These are phyloP conservation scores for Mirza zaza DNA, from an alignment of 2,113 vertebrate genomes.

Conservation along the genomic window DNA sequence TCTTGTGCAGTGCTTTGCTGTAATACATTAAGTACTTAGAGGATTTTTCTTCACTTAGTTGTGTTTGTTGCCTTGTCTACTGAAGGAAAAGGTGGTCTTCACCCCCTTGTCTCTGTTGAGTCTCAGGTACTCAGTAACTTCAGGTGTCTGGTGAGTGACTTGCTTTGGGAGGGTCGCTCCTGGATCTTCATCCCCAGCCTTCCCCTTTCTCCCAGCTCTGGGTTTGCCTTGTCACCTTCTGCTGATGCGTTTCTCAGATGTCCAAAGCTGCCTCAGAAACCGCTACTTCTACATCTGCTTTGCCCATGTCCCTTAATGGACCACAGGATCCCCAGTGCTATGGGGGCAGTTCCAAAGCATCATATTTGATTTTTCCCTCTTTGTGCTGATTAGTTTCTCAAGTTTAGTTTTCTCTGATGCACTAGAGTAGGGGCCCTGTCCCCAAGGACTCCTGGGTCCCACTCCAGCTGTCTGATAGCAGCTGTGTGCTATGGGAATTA, in stretches of 20 bases:
- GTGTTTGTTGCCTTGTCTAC: not conserved
- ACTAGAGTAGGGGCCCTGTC: not conserved
- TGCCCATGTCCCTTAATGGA: not conserved
- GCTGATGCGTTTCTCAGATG: not conserved
- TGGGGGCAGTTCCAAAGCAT: not conserved
- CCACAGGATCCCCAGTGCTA: not conserved
- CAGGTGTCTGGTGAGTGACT: fast-evolving
- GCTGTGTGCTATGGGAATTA: not conserved
- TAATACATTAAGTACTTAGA: too few species aligned
- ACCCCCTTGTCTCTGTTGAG: not conserved
- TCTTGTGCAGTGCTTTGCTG: not conserved
- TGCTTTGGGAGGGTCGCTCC: too few species aligned
- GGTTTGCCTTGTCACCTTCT: not conserved
- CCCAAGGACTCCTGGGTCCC: not conserved
- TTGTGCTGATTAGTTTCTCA: not conserved
- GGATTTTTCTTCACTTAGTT: not conserved
- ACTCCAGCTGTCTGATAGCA: too few species aligned
- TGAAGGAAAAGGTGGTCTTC: not conserved
- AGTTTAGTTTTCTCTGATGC: not conserved
- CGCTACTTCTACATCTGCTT: not conserved
- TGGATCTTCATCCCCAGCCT: not conserved
- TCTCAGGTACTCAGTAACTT: not conserved
- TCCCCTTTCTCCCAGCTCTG: not conserved
- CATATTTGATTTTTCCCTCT: not conserved
- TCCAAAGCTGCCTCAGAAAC: not conserved